Evolutionary conservation across 1,140 invertebrate species (phyloP).

Genomic region (Cotesia vestalis): DNA sequence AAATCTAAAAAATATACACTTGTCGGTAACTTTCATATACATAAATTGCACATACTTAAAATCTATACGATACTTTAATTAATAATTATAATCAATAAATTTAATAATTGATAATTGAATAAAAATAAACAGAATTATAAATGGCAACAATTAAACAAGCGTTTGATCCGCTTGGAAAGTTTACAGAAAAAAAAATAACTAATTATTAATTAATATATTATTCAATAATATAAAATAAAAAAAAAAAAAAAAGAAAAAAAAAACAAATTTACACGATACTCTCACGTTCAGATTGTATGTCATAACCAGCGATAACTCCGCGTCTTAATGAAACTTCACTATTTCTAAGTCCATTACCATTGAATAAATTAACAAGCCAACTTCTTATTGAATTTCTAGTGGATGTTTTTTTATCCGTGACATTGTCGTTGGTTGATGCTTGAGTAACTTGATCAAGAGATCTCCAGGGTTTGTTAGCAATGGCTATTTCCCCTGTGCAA

Average conservation of each 20-base stretch:
- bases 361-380: conserved; percentile 77
- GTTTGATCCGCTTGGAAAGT: too few species aligned
- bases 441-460: conserved; percentile 77
- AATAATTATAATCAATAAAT: not conserved
- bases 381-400: conserved; percentile 70
- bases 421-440: conserved; percentile 60
- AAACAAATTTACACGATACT: conserved; percentile 62
- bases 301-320: conserved; percentile 61
- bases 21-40: conserved; percentile 61
- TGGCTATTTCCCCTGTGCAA: conserved; percentile 66
- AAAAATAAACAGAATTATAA: conserved; percentile 2
- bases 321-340: conserved; percentile 73
- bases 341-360: conserved; percentile 70
- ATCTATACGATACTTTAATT: not conserved
- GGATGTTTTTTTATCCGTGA: conserved; percentile 64
- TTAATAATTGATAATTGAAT: not conserved
- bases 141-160: too few species aligned
- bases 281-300: conserved; percentile 65
- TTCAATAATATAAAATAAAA: conserved; percentile 6
- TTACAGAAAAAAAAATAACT: conserved; percentile 3
- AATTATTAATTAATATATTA: not conserved
- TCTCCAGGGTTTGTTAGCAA: conserved; percentile 74
- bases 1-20: conserved; percentile 58
- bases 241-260: not conserved
- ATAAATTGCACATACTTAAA: conserved; percentile 57